Conservation (phyloP, 2,797 vertebrate genomes). For the Tadarida brasiliensis region DNA sequence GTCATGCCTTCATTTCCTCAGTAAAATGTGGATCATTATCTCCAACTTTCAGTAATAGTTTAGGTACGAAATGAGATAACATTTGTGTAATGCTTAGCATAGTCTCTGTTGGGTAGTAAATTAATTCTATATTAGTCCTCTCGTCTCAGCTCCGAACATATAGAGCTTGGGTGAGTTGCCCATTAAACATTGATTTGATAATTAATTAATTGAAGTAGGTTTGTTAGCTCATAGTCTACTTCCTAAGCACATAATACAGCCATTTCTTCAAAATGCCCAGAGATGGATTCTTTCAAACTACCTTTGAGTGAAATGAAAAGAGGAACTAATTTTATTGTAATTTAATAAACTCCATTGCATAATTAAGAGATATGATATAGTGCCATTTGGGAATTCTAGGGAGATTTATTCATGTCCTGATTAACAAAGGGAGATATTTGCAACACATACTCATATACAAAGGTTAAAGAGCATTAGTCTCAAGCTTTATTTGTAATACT, state of each 20-base stretch:
- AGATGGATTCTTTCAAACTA: not conserved
- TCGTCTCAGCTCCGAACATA: not conserved
- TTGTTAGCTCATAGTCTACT: not conserved
- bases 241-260: not conserved
- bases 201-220: slow-evolving; percentile 16
- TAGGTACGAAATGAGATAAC: not conserved
- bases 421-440: not conserved
- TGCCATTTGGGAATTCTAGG: not conserved
- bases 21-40: not conserved
- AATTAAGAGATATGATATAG: not conserved
- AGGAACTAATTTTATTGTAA: not conserved
- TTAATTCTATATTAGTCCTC: not conserved
- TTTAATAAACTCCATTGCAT: not conserved
- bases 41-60: not conserved
- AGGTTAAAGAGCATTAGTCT: not conserved
- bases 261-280: not conserved
- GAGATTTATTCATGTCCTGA: not conserved
- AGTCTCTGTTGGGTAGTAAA: not conserved
- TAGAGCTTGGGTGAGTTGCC: not conserved
- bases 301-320: not conserved
- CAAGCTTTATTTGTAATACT: not conserved
- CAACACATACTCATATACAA: not conserved
- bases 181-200: not conserved
- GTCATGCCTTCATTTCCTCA: not conserved
- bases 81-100: not conserved